Evolutionary conservation across 2,113 vertebrate genomes (phyloP).

Genomic region (Pycnonotus jocosus): DNA sequence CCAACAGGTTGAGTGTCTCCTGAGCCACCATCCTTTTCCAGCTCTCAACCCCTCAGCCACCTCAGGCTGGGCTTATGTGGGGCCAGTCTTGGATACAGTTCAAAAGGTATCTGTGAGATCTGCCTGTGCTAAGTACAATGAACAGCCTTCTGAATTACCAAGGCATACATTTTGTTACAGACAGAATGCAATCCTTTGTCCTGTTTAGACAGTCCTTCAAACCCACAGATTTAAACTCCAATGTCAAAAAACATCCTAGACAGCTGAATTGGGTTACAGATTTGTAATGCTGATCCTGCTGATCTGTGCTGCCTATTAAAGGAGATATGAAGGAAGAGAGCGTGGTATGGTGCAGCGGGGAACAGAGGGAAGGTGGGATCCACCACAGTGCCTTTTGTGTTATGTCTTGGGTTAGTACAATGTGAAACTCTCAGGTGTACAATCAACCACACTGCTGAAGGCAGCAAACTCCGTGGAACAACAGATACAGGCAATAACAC

Average conservation of each 20-base stretch:
- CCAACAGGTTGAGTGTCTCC: accelerated
- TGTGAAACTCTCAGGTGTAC: not conserved
- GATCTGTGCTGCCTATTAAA: not conserved
- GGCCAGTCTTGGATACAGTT: not conserved
- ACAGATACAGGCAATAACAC: not conserved
- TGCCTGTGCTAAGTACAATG: not conserved
- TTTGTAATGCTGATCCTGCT: not conserved
- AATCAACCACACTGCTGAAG: not conserved
- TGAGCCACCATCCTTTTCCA: not conserved
- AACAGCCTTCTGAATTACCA: not conserved
- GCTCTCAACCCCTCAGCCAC: not conserved
- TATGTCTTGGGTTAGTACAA: not conserved
- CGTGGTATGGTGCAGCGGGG: not conserved
- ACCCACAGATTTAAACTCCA: not conserved
- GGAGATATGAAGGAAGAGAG: not conserved
- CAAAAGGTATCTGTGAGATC: not conserved
- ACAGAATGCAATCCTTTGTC: not conserved
- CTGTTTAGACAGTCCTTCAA: not conserved
- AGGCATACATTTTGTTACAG: not conserved
- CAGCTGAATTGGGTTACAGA: not conserved
- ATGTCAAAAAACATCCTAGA: not conserved
- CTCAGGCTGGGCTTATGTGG: not conserved
- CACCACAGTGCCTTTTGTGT: not conserved
- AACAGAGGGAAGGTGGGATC: not conserved
- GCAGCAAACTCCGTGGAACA: not conserved